Conservation (phyloP, 37 sponge, comb jelly and placozoan species). For the Petrosia ficiformis region DNA sequence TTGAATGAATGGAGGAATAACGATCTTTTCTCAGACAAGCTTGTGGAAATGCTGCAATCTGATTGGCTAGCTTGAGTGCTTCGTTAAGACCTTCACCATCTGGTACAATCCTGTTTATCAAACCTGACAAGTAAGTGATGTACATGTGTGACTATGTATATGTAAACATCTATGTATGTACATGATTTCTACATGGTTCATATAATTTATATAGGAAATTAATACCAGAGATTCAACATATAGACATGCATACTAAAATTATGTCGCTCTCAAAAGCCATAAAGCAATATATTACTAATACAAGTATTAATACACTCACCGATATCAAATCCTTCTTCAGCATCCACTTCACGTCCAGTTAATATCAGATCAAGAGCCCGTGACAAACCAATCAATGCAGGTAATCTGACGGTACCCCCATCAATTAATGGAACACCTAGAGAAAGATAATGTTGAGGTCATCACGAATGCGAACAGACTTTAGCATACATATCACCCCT, state of each 20-base stretch:
- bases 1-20: conserved; percentile 29
- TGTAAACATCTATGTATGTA: too few species aligned
- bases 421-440: conserved; percentile 76
- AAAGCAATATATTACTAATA: too few species aligned
- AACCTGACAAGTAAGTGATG: conserved; percentile 41
- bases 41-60: conserved; percentile 59
- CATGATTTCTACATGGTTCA: too few species aligned
- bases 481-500: background rate
- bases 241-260: too few species aligned
- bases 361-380: conserved; percentile 74
- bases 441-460: background rate
- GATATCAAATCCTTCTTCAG: conserved; percentile 46
- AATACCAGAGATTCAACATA: too few species aligned
- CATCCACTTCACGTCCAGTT: conserved; percentile 61
- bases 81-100: conserved; percentile 31
- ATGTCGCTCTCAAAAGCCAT: too few species aligned
- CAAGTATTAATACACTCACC: conserved; percentile 18
- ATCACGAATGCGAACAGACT: background rate
- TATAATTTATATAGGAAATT: too few species aligned
- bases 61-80: conserved; percentile 48
- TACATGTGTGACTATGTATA: too few species aligned
- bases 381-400: conserved; percentile 66
- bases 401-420: conserved; percentile 74
- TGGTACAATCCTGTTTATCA: conserved; percentile 60
- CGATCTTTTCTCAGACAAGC: conserved; percentile 49